Base-by-base conservation (phyloP, 2,797 vertebrate genomes). In the Erithacus rubecula region DNA sequence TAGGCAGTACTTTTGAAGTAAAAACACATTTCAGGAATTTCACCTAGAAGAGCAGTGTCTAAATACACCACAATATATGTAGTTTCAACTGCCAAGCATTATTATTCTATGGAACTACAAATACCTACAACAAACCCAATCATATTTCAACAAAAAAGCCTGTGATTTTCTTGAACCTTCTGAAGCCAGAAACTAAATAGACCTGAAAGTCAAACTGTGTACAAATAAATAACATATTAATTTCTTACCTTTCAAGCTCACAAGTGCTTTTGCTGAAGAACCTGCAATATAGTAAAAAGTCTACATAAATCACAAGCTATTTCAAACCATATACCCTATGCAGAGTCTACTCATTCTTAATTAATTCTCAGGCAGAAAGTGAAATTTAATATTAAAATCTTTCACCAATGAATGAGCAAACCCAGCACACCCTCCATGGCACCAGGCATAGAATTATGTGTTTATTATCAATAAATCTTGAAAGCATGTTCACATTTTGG, bases 191-290 rank as follows among this genome's bases (percentile, higher is more conserved):
- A 95, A 81, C 21, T 49, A 81, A 83, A 52, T 32, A 72, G 2
- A 71, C 36, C 64, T 92, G 71, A 90, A 89, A 81, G 58, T 39
- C 87, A 84, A 30, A 39, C 0, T 51, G 17, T 6, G 15, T 75
- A 55, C 43, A 76, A 84, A 46, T 90, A 93, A 95, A 93, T 46
- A 95, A 69, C 23, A 56, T 68, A 49, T 64, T 34, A 20, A 77
- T 89, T 95, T 97, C 97, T 96, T 98, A 99, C 99, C 99, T 99
- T 99, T 99, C 72, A 99, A 98, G 97, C 99, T 99, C 97, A 99
- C 99, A 86, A 99, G 99, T 72, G 99, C 99, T 98, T 99, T 99
- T 95, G 99, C 99, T 74, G 99, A 99, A 96, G 99, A 99, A 98
- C 99, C 99, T 99, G 95, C 53, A 98, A 97, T 94, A 93, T 47